phyloP scores from a whole-genome alignment of 1,140 invertebrate genomes.

The Nomia melanderi region DNA sequence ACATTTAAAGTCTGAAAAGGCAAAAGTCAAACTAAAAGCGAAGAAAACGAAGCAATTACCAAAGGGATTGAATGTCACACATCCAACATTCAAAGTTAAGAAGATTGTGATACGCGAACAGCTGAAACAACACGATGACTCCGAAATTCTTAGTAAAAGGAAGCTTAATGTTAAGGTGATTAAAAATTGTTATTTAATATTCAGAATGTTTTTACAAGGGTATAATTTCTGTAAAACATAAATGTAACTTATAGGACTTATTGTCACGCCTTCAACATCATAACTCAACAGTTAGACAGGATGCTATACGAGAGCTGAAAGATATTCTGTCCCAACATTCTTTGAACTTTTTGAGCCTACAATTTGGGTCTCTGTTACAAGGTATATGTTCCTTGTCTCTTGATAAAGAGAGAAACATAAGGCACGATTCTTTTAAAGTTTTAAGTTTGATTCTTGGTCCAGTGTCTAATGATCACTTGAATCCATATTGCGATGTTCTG shows the following conservation, averaged over 20 bases:
- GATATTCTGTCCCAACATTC: conserved; percentile 84
- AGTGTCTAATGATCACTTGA: conserved; percentile 78
- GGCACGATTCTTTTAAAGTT: conserved; percentile 86
- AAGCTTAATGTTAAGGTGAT: conserved; percentile 87
- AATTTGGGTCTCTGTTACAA: conserved; percentile 86
- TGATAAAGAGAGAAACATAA: conserved; percentile 87
- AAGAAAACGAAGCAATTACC: conserved; percentile 85
- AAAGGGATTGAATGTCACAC: conserved; percentile 91
- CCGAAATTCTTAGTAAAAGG: conserved; percentile 85
- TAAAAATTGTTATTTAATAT: conserved; percentile 10
- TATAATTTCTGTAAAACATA: not conserved
- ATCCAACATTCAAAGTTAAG: conserved; percentile 93
- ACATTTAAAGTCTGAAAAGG: conserved; percentile 87
- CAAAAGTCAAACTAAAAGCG: conserved; percentile 88
- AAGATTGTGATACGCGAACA: conserved; percentile 92
- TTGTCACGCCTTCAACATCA: conserved; percentile 89
- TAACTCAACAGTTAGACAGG: conserved; percentile 86
- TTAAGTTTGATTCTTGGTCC: conserved; percentile 84
- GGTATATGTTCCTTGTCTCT: conserved; percentile 86
- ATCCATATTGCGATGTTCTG: conserved; percentile 88
- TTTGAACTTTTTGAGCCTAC: conserved; percentile 81
- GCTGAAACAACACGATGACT: conserved; percentile 83
- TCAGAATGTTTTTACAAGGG: conserved; percentile 6
- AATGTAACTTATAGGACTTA: conserved; percentile 83
- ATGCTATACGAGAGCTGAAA: conserved; percentile 87